Percentiles rank a stretch among this genome's conserved stretches.
phyloP scores from a whole-genome alignment of 1,140 invertebrate genomes.

The Glossosoma conforme region DNA sequence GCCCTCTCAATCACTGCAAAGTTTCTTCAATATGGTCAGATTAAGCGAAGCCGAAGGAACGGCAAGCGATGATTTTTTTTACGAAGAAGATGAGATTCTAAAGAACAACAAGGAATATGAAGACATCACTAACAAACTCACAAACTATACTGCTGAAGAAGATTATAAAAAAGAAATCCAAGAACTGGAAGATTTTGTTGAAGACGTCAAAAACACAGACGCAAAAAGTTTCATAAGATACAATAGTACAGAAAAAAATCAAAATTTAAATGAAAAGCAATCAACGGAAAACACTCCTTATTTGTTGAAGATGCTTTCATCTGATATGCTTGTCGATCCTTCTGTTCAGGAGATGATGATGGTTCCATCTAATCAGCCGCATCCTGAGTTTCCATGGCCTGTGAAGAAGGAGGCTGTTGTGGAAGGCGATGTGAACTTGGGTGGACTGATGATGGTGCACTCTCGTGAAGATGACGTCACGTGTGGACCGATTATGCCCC shows the following conservation, averaged over 20 bases:
- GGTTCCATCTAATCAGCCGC: constrained; percentile 7
- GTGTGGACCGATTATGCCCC: constrained; percentile 84
- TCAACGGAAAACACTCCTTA: constrained; percentile 6
- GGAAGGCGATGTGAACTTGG: constrained; percentile 78
- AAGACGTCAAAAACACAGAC: constrained; percentile 10
- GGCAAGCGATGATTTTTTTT: constrained; percentile 22
- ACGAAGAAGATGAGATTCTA: constrained; percentile 18
- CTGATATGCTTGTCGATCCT: constrained; percentile 20
- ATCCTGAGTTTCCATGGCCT: constrained; percentile 60
- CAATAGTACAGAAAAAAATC: constrained; percentile 13
- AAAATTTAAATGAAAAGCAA: constrained; percentile 4
- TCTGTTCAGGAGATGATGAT: constrained; percentile 25
- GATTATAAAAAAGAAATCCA: constrained; percentile 10
- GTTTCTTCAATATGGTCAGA: constrained; percentile 20
- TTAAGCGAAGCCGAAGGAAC: constrained; percentile 7
- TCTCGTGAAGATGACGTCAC: constrained; percentile 73
- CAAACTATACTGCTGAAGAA: constrained; percentile 5
- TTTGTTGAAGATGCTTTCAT: constrained; percentile 14
- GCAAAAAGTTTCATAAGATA: constrained; percentile 3
- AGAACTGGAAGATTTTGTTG: constrained; percentile 14
- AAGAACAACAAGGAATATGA: constrained; percentile 3
- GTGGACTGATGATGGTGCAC: constrained; percentile 92
- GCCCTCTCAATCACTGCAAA: constrained; percentile 21
- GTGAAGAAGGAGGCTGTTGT: constrained; percentile 80
- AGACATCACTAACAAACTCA: constrained; percentile 6